phyloP scores from a whole-genome alignment of 2,113 vertebrate genomes.

The Kryptolebias marmoratus region DNA sequence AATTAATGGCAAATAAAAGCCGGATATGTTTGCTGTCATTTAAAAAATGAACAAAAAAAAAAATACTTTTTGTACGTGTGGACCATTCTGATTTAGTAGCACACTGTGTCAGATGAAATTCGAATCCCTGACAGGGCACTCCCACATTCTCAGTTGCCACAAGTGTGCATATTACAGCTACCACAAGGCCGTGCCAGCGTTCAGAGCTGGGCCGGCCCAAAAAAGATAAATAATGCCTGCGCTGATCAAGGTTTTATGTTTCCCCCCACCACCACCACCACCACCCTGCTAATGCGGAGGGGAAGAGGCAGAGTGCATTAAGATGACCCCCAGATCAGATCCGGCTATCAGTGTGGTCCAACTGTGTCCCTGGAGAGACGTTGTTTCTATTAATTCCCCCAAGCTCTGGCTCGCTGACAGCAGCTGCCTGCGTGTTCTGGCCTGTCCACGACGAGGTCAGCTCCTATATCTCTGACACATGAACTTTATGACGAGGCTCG shows the following conservation, averaged over 20 bases:
- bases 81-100: conserved; percentile 47
- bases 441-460: conserved; percentile 62
- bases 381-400: conserved; percentile 76
- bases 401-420: conserved; percentile 64
- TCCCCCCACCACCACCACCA: conserved; percentile 17
- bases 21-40: neutral
- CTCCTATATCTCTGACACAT: conserved; percentile 59
- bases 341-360: conserved; percentile 62
- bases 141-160: conserved; percentile 72
- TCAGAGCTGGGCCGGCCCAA: conserved; percentile 61
- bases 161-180: conserved; percentile 71
- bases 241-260: conserved; percentile 67
- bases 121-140: conserved; percentile 51
- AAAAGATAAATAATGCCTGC: conserved; percentile 68
- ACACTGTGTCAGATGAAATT: conserved; percentile 54
- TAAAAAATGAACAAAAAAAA: neutral
- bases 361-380: conserved; percentile 71
- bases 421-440: conserved; percentile 73
- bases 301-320: conserved; percentile 67
- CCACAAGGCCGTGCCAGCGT: conserved; percentile 47
- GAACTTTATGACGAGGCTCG: conserved; percentile 46
- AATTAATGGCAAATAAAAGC: neutral
- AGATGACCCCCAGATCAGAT: conserved; percentile 70
- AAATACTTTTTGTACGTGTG: conserved; percentile 22
- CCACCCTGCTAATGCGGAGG: conserved; percentile 57